Evolutionary conservation across 1,140 invertebrate genomes (phyloP), one percentile per base, ranked within the genome.

Genomic region (Macrosteles quadrilineatus): DNA sequence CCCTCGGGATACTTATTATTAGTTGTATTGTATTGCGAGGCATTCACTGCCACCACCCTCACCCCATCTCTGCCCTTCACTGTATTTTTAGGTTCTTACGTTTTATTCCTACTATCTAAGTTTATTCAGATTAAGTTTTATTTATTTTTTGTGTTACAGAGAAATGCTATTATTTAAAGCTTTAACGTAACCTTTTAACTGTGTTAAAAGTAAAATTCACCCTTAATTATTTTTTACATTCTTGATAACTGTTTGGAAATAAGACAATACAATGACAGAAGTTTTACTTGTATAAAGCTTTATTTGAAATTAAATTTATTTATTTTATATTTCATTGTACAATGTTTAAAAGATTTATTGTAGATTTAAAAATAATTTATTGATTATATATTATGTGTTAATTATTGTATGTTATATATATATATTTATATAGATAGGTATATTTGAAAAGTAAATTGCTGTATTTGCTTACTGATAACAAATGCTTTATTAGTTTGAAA

Each of bases 231-330:
- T 36, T 36, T 36, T 6, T 36, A 36, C 32, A 36, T 36, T 36
- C 32, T 36, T 36, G 14, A 6, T 4, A 36, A 36, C 32, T 4
- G 32, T 36, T 23, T 6, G 47, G 47, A 50, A 50, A 50, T 50
- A 50, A 50, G 47, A n/a, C 47, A 50, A 50, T 50, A 23, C 47
- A 50, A 50, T 50, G 47, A 50, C 47, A 50, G 47, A 50, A 50
- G n/a, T 50, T 50, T 9, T 50, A n/a, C 6, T 50, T 50, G 14
- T 36, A 14, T 36, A 36, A 50, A 50, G 47, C 47, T 50, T 50
- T 50, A 50, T 50, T 9, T 6, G n/a, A 50, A 50, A 50, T 50
- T 50, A 19, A 19, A 50, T 50, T 50, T 50, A 50, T 50, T 50
- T 50, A 50, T 50, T 50, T 50, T 19, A 11, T 43, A 17, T 43